These are phyloP conservation scores for Gallinago stenura DNA, from an alignment of 2,797 vertebrate genomes.

Conservation along the genomic window DNA sequence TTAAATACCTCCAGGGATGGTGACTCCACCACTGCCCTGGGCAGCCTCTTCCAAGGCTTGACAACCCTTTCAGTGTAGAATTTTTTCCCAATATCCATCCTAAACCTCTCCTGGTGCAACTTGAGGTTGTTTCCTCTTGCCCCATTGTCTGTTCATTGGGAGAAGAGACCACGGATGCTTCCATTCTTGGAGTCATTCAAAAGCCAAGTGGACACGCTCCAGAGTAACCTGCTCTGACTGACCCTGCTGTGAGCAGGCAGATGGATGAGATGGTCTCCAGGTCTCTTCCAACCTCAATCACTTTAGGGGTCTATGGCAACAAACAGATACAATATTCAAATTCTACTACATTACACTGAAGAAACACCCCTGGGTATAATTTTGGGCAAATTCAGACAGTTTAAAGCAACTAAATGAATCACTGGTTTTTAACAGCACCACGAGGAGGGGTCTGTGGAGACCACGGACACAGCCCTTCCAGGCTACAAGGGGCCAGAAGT, in stretches of 20 bases:
- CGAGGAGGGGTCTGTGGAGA: not conserved
- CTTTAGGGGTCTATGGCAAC: not conserved
- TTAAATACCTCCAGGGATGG: not conserved
- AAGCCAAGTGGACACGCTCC: not conserved
- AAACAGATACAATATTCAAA: not conserved
- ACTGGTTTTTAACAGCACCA: not conserved
- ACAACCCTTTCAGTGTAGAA: not conserved
- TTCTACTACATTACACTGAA: not conserved
- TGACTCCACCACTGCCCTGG: not conserved
- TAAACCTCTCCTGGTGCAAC: not conserved
- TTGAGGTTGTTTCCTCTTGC: not conserved
- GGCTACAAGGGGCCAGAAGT: not conserved
- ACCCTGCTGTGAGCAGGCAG: not conserved
- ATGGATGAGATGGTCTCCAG: not conserved
- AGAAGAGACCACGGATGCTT: not conserved
- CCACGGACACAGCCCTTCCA: fast-evolving
- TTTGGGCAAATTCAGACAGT: not conserved
- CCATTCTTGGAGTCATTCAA: not conserved
- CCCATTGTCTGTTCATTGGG: not conserved
- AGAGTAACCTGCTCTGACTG: not conserved
- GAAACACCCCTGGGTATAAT: not conserved
- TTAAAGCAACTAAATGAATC: not conserved
- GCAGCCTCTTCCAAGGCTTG: not conserved
- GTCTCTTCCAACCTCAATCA: not conserved
- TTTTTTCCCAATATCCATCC: not conserved